phyloP scores from a whole-genome alignment of 2,113 vertebrate genomes.

The Tyrannus savana region DNA sequence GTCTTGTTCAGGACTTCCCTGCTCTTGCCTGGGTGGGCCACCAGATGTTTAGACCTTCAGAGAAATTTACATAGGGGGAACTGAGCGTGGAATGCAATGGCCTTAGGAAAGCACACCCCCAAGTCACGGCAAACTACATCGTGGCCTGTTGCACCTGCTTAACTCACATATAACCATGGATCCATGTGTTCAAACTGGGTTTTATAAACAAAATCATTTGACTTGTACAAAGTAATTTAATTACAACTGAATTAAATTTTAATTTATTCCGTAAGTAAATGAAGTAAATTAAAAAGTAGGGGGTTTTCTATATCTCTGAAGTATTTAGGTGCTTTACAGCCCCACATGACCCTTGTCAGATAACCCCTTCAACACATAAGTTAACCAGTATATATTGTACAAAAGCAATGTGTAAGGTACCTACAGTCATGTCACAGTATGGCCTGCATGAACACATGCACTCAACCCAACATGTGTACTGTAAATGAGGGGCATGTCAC shows the following conservation, averaged over 20 bases:
- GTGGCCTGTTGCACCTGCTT: background rate
- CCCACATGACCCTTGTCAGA: background rate
- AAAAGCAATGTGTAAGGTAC: background rate
- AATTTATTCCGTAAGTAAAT: background rate
- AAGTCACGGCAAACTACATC: background rate
- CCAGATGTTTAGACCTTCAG: background rate
- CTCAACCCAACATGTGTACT: background rate
- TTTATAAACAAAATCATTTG: slow-evolving; percentile 43
- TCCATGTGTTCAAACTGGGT: background rate
- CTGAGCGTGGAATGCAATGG: background rate
- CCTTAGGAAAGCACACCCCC: background rate
- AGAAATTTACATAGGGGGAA: background rate
- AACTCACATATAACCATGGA: background rate
- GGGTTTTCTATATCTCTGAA: background rate
- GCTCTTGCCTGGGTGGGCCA: background rate
- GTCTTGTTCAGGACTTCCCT: background rate
- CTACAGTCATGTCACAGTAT: background rate
- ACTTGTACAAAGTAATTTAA: slow-evolving; percentile 37
- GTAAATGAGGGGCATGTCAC: background rate
- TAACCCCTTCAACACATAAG: background rate
- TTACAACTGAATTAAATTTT: slow-evolving; percentile 23
- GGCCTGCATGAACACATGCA: background rate
- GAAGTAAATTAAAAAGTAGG: background rate
- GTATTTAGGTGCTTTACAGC: background rate
- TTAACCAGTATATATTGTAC: background rate